Base-by-base conservation (phyloP, 2,113 vertebrate species). In the Istiophorus platypterus region DNA sequence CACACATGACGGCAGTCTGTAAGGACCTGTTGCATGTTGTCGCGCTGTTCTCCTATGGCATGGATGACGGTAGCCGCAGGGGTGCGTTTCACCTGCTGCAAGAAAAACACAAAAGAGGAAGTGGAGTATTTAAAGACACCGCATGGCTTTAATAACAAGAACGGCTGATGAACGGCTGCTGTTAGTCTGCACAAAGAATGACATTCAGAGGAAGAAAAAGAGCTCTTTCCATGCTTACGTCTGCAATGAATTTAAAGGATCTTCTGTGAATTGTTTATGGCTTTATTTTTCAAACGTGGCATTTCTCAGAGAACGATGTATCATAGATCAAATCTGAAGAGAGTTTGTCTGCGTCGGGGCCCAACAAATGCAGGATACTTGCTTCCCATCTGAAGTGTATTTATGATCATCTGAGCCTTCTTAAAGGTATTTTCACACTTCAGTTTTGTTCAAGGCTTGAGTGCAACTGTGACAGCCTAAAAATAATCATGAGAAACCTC, bases 11-110 rank as follows among this genome's bases (percentile, higher is more conserved):
- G 8, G 20, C 47, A 0, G 67, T 69, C 84, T 78, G 45, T 4
- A 11, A 82, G 64, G 81, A 89, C 61, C 47, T 1, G 52, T 65
- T 81, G 76, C 76, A 49, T 85, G 71, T 81, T 82, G 37, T 85
- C 73, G 76, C 78, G 49, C 31, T 76, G 78, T 8, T 73, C 61
- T 83, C 66, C 7, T 0, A 45, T 58, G 39, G 52, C 31, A 3
- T 22, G 26, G 72, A 76, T 62, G 34, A 61, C 34, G 1, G 13
- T 47, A 74, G 73, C 77, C n/a, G 4, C 5, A 27, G 37, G 47
- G 67, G n/a, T 15, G 11, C 4, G 41, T 41, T 58, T 83, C 84
- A 79, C 24, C 73, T 59, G 54, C 57, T 76, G 59, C 72, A 65
- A 0, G 3, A n/a, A n/a, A 69, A 39, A 76, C 54, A 65, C 42